Conservation (phyloP, 2,888 invertebrate species). For the Halictus ligatus region DNA sequence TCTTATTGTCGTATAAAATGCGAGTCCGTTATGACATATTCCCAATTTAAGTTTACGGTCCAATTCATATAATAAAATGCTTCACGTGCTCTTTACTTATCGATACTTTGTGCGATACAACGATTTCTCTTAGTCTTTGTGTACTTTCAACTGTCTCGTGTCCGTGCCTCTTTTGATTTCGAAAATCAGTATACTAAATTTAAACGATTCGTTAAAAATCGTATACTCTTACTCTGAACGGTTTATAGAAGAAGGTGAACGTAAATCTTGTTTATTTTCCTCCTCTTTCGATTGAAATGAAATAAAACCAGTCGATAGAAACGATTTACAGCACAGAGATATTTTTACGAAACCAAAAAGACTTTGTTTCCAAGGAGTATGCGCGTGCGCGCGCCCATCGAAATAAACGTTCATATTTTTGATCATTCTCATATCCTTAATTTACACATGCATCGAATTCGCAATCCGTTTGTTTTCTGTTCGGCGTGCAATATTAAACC, state of each 20-base stretch:
- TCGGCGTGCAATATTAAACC: slow-evolving; percentile 5
- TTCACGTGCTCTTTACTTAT: slow-evolving; percentile 53
- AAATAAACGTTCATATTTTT: not conserved
- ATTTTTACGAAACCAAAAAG: not conserved
- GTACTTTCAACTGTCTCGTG: slow-evolving; percentile 43
- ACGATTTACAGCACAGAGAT: not conserved
- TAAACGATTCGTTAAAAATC: not conserved
- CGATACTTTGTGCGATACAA: slow-evolving; percentile 63
- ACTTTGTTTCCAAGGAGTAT: not conserved
- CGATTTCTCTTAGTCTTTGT: slow-evolving; percentile 38
- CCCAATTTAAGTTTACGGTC: slow-evolving; percentile 40
- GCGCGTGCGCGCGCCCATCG: not conserved
- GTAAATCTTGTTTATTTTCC: not conserved
- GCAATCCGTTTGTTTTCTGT: slow-evolving; percentile 2
- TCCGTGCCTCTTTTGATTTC: slow-evolving; percentile 13
- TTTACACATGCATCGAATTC: not conserved
- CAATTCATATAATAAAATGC: slow-evolving; percentile 53
- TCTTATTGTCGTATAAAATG: slow-evolving; percentile 65
- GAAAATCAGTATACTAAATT: slow-evolving; percentile 4
- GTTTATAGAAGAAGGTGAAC: not conserved
- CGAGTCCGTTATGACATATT: slow-evolving; percentile 37
- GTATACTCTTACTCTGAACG: not conserved
- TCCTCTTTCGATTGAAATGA: not conserved
- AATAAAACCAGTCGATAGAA: not conserved
- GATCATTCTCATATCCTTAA: not conserved